A percentile compares a stretch with the other conserved stretches of the same genome.
These are phyloP conservation scores for Myotis yumanensis DNA, from an alignment of 2,113 vertebrate species.

Conservation along the genomic window DNA sequence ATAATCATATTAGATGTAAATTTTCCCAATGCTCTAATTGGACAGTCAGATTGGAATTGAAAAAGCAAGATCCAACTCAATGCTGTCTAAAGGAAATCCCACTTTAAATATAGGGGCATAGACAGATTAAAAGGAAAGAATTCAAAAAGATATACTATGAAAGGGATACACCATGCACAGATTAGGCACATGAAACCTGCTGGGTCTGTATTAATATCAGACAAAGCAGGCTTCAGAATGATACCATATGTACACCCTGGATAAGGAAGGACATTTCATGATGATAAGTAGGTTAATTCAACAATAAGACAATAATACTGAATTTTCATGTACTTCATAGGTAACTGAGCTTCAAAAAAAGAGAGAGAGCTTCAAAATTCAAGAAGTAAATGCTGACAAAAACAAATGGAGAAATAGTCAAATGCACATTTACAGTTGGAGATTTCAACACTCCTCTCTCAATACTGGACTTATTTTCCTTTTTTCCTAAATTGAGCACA, in stretches of 20 bases:
- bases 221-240: background rate
- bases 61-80: no score
- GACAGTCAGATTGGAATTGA: no score
- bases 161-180: background rate
- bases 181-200: no score
- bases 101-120: no score
- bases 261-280: background rate
- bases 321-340: background rate
- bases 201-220: background rate
- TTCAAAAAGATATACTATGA: no score
- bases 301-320: no score
- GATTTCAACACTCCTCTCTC: background rate
- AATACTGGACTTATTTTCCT: background rate
- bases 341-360: background rate
- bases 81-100: no score
- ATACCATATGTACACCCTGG: background rate
- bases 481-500: background rate
- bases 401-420: background rate
- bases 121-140: no score
- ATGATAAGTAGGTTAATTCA: background rate
- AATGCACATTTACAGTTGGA: background rate
- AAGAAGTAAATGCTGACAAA: background rate
- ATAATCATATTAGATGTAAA: no score
- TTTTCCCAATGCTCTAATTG: no score
- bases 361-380: background rate